Base-by-base conservation (phyloP, 1,140 invertebrate species). In the Laodelphax striatellus region DNA sequence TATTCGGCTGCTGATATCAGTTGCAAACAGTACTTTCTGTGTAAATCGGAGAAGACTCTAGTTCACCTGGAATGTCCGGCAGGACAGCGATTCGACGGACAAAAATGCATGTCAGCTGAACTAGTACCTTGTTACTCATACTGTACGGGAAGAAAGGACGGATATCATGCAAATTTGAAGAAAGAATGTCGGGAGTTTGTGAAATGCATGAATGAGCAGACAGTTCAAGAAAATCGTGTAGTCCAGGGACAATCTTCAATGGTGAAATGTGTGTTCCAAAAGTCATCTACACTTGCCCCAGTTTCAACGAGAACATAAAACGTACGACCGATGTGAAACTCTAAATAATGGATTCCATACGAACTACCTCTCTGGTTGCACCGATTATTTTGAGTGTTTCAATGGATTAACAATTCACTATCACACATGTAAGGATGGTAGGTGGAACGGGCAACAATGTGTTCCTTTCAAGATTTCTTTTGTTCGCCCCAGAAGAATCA, bases 391-490 rank as follows among this genome's bases (percentile, higher is more conserved):
- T 53, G 66, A 66, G 44, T 74, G 73, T 61, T 63, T 64, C 9
- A 62, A 65, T 38, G 66, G 67, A n/a, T 53, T 62, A 34, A 61
- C 70, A 46, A 62, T 69, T n/a, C 67, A 69, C 19, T 63, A 54
- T 54, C 59, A 55, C 38, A 34, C 57, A 31, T 67, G 66, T 73
- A 63, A 64, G 16, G 53, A 62, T 0, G 70, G 69, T 9, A 62
- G 70, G 38, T 77, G 75, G 64, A 71, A 76, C 64, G 75, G 75
- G 0, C 57, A 58, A 5, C 54, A 61, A 10, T 77, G 75, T 59
- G 72, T 73, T 2, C 58, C 67, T 9, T 28, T 5, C 58, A 64
- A 10, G 53, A 62, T 8, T 77, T 75, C 55, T 63, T 67, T 24
- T 78, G 76, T 60, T 65, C 72, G 44, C 74, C 34, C 73, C 61